A percentile compares a stretch with the other conserved stretches of the same genome.
phyloP scores from a whole-genome alignment of 2,113 vertebrate species.

The Myotis brandtii region DNA sequence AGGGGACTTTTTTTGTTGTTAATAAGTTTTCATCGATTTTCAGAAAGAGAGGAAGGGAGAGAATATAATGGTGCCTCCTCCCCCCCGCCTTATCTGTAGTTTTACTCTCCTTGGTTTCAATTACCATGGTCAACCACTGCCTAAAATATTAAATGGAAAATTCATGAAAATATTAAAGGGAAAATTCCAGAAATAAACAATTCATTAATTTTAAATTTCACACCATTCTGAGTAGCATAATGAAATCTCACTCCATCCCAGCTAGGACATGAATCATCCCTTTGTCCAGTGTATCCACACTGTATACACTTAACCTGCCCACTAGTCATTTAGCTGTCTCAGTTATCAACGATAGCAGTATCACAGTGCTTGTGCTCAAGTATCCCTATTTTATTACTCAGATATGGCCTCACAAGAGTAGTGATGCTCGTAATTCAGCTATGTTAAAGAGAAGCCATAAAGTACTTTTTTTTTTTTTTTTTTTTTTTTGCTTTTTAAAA shows the following conservation, averaged over 20 bases:
- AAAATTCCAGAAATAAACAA: background rate
- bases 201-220: background rate
- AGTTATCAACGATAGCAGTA: background rate
- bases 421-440: background rate
- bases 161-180: background rate
- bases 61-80: background rate
- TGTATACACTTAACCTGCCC: background rate
- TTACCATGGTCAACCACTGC: no score
- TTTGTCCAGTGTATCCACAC: background rate
- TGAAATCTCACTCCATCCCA: background rate
- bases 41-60: no score
- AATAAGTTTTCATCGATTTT: no score
- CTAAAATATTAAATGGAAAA: background rate
- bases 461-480: background rate
- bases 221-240: background rate
- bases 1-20: background rate
- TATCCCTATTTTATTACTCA: background rate
- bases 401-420: background rate
- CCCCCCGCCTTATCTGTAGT: background rate
- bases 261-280: background rate
- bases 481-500: no score
- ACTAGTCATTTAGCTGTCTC: background rate
- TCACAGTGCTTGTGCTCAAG: background rate
- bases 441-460: background rate
- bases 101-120: background rate